phyloP scores from a whole-genome alignment of 2,113 vertebrate genomes.

The Ailuropoda melanoleuca region DNA sequence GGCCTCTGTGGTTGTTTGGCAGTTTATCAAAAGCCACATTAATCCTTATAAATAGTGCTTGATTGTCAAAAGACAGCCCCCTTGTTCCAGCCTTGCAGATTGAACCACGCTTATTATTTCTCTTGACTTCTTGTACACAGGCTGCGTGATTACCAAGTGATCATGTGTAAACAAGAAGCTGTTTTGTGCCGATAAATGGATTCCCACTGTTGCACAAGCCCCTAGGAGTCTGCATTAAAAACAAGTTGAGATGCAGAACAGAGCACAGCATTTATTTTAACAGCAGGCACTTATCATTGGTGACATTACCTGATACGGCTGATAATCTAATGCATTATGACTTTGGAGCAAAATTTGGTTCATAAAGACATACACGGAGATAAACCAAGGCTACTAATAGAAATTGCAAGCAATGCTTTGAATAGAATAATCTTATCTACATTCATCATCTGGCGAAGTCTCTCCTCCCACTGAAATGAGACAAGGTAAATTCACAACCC shows the following conservation, averaged over 20 bases:
- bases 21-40: constrained; percentile 68
- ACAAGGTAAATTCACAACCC: constrained; percentile 56
- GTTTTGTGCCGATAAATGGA: constrained; percentile 80
- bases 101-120: constrained; percentile 67
- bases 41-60: constrained; percentile 53
- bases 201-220: constrained; percentile 73
- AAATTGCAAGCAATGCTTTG: constrained; percentile 67
- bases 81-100: constrained; percentile 51
- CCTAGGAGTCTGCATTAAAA: constrained; percentile 77
- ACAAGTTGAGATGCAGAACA: constrained; percentile 76
- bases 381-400: constrained; percentile 71
- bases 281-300: constrained; percentile 77
- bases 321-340: constrained; percentile 74
- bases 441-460: constrained; percentile 59
- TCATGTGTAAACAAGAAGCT: constrained; percentile 79
- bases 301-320: constrained; percentile 72
- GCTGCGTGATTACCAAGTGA: constrained; percentile 72
- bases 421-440: constrained; percentile 72
- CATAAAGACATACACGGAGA: constrained; percentile 67
- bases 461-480: constrained; percentile 61
- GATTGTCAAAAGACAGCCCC: constrained; percentile 40
- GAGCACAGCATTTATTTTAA: constrained; percentile 81
- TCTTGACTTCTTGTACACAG: constrained; percentile 66
- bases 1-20: constrained; percentile 60
- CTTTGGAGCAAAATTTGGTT: constrained; percentile 78